phyloP scores from a whole-genome alignment of 2,113 vertebrate genomes.

The Rynchops niger region DNA sequence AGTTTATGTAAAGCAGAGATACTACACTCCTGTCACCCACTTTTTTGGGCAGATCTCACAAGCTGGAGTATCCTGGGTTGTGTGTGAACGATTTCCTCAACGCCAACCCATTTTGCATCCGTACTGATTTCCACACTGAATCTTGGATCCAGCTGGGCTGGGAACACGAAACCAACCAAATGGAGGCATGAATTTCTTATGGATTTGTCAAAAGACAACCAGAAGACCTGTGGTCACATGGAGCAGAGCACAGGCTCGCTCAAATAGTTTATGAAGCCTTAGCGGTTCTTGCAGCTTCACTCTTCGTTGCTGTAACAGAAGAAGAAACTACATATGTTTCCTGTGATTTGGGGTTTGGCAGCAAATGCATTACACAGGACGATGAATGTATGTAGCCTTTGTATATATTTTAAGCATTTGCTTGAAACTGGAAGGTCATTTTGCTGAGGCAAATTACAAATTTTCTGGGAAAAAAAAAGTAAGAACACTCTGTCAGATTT shows the following conservation, averaged over 20 bases:
- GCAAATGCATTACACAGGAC: not conserved
- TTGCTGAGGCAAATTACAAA: not conserved
- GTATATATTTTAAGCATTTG: not conserved
- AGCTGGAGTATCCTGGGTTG: not conserved
- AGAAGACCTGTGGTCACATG: not conserved
- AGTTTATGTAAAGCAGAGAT: not conserved
- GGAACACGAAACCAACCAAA: not conserved
- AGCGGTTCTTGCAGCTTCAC: not conserved
- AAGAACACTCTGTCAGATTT: not conserved
- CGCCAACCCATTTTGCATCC: not conserved
- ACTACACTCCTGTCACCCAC: not conserved
- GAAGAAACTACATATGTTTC: not conserved
- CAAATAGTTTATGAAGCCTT: not conserved
- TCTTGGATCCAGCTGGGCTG: not conserved
- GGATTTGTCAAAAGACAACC: not conserved
- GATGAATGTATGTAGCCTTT: not conserved
- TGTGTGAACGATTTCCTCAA: not conserved
- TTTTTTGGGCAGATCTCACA: not conserved
- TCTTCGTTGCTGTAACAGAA: not conserved
- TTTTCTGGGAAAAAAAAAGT: not conserved
- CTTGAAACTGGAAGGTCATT: not conserved
- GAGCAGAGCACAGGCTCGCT: not conserved
- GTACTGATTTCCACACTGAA: not conserved
- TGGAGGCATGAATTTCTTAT: not conserved
- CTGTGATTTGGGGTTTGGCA: conserved; percentile 35